Conservation (phyloP, 2,888 invertebrate species). For the Balanococcus diminutus region DNA sequence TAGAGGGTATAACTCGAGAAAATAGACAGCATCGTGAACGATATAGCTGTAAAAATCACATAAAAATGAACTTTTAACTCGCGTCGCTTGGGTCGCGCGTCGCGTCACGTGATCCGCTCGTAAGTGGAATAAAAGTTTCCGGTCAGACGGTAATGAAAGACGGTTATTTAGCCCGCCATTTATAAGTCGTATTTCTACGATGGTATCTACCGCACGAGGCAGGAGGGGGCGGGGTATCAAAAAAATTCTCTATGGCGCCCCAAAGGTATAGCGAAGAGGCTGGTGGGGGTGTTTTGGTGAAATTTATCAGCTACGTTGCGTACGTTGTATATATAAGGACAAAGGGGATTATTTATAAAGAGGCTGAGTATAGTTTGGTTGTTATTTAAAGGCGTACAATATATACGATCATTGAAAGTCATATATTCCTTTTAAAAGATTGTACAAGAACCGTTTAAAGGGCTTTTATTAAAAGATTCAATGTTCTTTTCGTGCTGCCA, state of each 20-base stretch:
- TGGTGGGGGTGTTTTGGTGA: neutral
- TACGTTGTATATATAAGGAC: neutral
- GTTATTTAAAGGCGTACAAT: constrained; percentile 39
- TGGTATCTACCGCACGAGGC: neutral
- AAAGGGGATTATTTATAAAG: constrained; percentile 37
- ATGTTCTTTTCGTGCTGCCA: constrained; percentile 43
- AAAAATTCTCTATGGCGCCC: neutral
- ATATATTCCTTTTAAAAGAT: constrained; percentile 44
- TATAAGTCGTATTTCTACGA: neutral
- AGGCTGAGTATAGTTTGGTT: constrained; percentile 15
- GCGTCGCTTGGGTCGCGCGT: neutral
- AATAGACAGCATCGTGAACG: neutral
- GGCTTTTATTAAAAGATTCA: constrained; percentile 44
- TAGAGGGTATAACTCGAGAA: no score
- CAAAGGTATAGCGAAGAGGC: neutral
- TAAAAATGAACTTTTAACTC: neutral
- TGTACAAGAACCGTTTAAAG: constrained; percentile 39
- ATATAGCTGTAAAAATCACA: neutral
- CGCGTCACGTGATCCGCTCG: neutral
- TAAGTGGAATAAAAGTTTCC: constrained; percentile 19
- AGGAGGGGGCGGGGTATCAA: neutral
- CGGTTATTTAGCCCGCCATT: neutral
- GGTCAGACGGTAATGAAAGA: neutral
- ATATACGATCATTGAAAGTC: constrained; percentile 44
- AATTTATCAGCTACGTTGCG: constrained; percentile 19